Evolutionary conservation across 1,140 invertebrate genomes (phyloP).

Genomic region (Heliconius melpomene): DNA sequence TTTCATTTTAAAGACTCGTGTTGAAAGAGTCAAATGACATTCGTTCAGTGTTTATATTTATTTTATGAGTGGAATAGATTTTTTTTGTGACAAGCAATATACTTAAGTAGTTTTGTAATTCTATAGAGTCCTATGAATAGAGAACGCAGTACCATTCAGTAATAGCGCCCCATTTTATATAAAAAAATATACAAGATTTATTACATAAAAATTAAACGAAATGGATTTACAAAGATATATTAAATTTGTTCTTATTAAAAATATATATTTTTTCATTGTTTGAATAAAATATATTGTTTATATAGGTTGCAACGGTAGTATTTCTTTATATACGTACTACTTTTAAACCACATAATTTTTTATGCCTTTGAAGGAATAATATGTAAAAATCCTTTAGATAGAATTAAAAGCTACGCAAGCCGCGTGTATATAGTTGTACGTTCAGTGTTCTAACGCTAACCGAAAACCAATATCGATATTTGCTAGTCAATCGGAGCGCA

Average conservation of each 20-base stretch:
- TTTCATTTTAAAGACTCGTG: not conserved
- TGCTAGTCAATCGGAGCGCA: not conserved
- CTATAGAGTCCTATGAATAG: not conserved
- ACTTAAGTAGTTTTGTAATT: not conserved
- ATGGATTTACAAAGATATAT: not conserved
- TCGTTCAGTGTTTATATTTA: not conserved
- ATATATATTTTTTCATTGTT: too few species aligned
- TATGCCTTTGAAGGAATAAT: not conserved
- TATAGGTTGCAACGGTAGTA: too few species aligned
- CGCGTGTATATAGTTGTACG: not conserved
- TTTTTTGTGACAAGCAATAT: not conserved
- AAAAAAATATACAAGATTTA: not conserved
- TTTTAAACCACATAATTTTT: too few species aligned
- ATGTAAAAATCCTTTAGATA: not conserved
- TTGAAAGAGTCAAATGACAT: not conserved
- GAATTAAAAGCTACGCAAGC: not conserved
- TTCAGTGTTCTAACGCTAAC: not conserved
- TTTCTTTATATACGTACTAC: too few species aligned
- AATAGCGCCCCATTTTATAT: not conserved
- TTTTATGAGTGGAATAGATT: not conserved
- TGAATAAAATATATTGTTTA: too few species aligned
- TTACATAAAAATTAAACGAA: not conserved
- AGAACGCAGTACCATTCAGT: not conserved
- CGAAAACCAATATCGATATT: conserved; percentile 9
- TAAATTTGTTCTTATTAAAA: too few species aligned